A percentile compares a stretch with the other conserved stretches of the same genome.
These are phyloP conservation scores for Cephus cinctus DNA, from an alignment of 1,140 invertebrate species.

Conservation along the genomic window DNA sequence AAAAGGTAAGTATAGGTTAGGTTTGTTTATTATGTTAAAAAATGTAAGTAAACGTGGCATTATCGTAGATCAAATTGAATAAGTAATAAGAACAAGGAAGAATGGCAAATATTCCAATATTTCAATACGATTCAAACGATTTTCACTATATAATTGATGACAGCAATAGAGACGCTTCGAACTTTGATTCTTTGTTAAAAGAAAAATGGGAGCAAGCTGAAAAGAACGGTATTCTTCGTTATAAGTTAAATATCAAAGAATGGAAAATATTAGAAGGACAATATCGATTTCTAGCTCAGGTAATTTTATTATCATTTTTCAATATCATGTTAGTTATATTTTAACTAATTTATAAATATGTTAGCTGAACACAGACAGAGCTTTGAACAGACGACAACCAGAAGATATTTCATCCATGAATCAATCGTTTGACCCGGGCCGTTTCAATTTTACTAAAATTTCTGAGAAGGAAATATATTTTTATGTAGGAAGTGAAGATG, in stretches of 20 bases:
- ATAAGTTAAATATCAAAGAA: conserved; percentile 36
- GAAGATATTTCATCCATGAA: conserved; percentile 59
- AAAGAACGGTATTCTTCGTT: conserved; percentile 37
- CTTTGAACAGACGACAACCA: conserved; percentile 60
- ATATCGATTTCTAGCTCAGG: conserved; percentile 50
- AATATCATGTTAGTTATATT: conserved; percentile 5
- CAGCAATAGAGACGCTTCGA: conserved; percentile 24
- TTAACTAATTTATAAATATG: conserved; percentile 16
- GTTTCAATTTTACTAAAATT: conserved; percentile 72
- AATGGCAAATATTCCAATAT: conserved; percentile 3
- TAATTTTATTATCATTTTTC: conserved; percentile 23
- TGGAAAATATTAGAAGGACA: conserved; percentile 46
- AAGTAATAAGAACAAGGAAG: neutral
- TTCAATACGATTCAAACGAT: conserved; percentile 9
- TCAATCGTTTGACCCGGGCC: conserved; percentile 61
- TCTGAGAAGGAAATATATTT: conserved; percentile 61
- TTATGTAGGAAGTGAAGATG: conserved; percentile 35
- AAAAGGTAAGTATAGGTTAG: neutral
- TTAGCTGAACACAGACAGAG: conserved; percentile 68
- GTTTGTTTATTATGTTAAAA: conserved; percentile 9
- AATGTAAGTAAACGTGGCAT: conserved; percentile 8
- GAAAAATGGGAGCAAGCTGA: conserved; percentile 38
- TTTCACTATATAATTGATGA: conserved; percentile 4
- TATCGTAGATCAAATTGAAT: conserved; percentile 9
- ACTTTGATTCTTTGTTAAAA: conserved; percentile 37